These are phyloP conservation scores for Drosophila auraria DNA, from an alignment of 1,140 invertebrate genomes.

Conservation along the genomic window DNA sequence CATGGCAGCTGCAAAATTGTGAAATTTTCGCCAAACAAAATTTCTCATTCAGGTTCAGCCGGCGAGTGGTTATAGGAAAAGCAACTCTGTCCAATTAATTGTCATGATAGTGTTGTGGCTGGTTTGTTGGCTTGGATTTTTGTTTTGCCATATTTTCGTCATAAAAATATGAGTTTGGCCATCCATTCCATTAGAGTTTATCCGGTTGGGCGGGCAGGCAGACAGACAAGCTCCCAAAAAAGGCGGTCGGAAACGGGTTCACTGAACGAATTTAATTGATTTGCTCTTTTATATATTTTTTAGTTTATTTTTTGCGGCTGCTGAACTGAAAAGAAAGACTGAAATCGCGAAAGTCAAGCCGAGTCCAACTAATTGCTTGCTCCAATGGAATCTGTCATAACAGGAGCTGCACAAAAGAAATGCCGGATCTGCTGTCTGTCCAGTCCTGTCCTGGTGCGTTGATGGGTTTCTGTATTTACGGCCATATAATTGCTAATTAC, in stretches of 20 bases:
- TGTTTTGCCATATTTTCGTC: slow-evolving; percentile 26
- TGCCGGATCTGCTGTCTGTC: slow-evolving; percentile 25
- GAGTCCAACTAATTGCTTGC: slow-evolving; percentile 41
- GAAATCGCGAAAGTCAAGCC: slow-evolving; percentile 57
- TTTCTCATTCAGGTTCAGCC: slow-evolving; percentile 34
- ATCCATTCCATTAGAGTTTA: slow-evolving; percentile 55
- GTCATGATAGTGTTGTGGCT: slow-evolving; percentile 33
- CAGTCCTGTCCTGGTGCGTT: slow-evolving; percentile 9
- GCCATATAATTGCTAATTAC: slow-evolving; percentile 60
- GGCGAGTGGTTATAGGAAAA: slow-evolving; percentile 24
- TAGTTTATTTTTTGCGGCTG: slow-evolving; percentile 3
- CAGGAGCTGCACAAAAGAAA: slow-evolving; percentile 26
- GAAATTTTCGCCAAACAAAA: slow-evolving; percentile 23
- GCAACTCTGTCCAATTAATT: slow-evolving; percentile 63
- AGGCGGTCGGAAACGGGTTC: slow-evolving; percentile 58
- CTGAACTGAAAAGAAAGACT: slow-evolving; percentile 12
- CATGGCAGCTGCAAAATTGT: slow-evolving; percentile 14
- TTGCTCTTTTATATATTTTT: slow-evolving; percentile 38
- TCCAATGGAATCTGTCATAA: slow-evolving; percentile 44
- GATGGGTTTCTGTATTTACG: slow-evolving; percentile 48
- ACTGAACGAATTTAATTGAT: slow-evolving; percentile 76
- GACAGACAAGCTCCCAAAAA: slow-evolving; percentile 40
- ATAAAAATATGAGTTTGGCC: slow-evolving; percentile 38
- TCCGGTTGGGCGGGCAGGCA: slow-evolving; percentile 32
- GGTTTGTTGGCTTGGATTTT: slow-evolving; percentile 15